Evolutionary conservation across 2,797 vertebrate species (phyloP), one percentile per base, ranked within the genome.

Genomic region (Enteromius treurensis): DNA sequence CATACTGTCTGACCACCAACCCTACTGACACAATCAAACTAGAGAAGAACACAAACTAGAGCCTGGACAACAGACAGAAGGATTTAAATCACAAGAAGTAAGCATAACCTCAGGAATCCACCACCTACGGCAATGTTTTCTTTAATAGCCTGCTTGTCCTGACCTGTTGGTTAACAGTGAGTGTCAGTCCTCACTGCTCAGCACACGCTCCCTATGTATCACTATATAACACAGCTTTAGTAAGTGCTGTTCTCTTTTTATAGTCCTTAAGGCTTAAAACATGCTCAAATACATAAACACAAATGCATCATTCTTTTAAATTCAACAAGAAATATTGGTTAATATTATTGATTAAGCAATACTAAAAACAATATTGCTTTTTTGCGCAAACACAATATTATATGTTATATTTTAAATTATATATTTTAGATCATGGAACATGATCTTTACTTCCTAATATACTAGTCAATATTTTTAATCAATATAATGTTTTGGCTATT

Each of bases 81-180:
- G 32, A 68, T 53, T 68, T 68, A 55, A 19, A 68, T 29, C 42
- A 64, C 23, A 53, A 82, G 6, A 58, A 68, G 37, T 45, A 51
- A 83, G 64, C 37, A 3, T 55, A 42, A 45, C 23, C 49, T 53
- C 64, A 70, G 75, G 65, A 83, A 70, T 78, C 45, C 29, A 78
- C 26, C 2, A 7, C 40, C 81, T 70, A 49, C 0, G 6, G 67
- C 51, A 49, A 78, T 14, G 19, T 29, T 53, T 82, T 82, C 53
- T 62, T 71, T 83, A 29, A 47, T 32, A 70, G 53, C 64, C 29
- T 47, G 67, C 75, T 49, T 71, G 82, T 78, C 53, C 55, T 51
- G 65, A 78, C 75, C 32, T 62, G 78, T 69, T 78, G 40, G 60
- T 5, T 60, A 15, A 7, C 53, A 42, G 53, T 55, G 34, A 42